Base-by-base conservation (phyloP, 2,797 vertebrate species). In the Trachops cirrhosus region DNA sequence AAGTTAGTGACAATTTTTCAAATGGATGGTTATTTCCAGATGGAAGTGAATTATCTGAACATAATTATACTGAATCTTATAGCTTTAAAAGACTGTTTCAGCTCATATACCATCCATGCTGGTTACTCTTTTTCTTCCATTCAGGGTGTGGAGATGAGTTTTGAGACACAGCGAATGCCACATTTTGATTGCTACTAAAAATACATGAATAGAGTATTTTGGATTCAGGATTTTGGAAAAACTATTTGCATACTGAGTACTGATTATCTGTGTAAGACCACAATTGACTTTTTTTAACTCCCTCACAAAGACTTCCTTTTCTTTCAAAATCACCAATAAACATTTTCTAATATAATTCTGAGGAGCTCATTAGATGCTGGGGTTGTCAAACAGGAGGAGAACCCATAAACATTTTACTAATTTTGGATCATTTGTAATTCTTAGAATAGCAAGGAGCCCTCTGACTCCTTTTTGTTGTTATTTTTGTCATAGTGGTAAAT, bases 401-500 rank as follows among this genome's bases (percentile, higher is more conserved):
- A 85, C 16, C 26, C 52, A 64, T 4, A 39, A 86, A 87, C 5
- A 88, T 91, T 92, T 83, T 50, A 90, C 48, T 94, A 78, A 87
- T 54, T 88, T 85, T 71, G 71, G 18, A 70, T 85, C 21, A 54
- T 11, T 21, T n/a, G 21, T 73, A 78, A 90, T 91, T 87, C 52
- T 64, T 57, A 24, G 67, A 82, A 92, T 11, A 80, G 44, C 78
- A 91, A 37, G 88, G 89, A 93, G 89, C 79, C 44, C 50, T 52
- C 50, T 52, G 50, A 19, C 18, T 52, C 50, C 50, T 32, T 70
- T 87, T 75, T 82, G 89, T 89, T 71, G 68, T 34, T 46, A 9
- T 1, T 34, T 59, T 24, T 57, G 74, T 92, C 93, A 94, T 11
- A 74, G 70, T 97, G 93, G 87, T 96, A 98, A 97, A 96, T 95